These are phyloP conservation scores for Gobio gobio DNA, from an alignment of 2,113 vertebrate genomes.

Conservation along the genomic window DNA sequence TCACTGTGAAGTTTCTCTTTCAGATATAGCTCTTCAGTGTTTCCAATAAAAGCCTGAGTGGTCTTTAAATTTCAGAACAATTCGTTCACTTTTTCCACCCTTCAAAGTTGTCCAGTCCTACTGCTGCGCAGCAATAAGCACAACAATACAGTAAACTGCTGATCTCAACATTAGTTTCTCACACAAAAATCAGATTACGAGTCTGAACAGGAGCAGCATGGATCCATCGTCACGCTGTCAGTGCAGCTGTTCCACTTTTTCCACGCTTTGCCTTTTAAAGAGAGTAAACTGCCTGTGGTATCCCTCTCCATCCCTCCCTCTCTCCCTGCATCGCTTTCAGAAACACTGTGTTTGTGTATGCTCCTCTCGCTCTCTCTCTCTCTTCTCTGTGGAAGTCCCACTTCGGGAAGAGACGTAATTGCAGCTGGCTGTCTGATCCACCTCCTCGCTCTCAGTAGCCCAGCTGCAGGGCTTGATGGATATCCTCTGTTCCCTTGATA, in stretches of 20 bases:
- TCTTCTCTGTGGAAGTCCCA: constrained; percentile 35
- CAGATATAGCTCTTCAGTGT: background rate
- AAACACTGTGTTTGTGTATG: constrained; percentile 12
- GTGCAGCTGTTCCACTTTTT: constrained; percentile 32
- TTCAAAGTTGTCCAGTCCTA: constrained; percentile 1
- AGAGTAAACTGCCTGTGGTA: constrained; percentile 29
- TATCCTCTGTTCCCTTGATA: constrained; percentile 39
- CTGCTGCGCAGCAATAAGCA: background rate
- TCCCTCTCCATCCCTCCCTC: constrained; percentile 19
- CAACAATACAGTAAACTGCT: constrained; percentile 5
- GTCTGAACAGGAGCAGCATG: background rate
- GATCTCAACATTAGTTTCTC: constrained; percentile 5
- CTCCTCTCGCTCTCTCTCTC: background rate
- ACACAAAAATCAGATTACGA: background rate
- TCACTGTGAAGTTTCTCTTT: background rate
- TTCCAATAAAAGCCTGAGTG: background rate
- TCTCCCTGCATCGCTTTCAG: constrained; percentile 18
- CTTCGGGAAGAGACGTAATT: constrained; percentile 55
- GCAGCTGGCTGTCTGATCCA: constrained; percentile 44
- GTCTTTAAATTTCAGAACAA: background rate
- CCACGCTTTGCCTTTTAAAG: constrained; percentile 38
- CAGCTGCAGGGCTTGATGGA: constrained; percentile 51
- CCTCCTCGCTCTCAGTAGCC: constrained; percentile 43
- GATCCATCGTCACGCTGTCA: background rate
- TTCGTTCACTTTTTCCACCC: background rate